Base-by-base conservation (phyloP, 2,888 invertebrate species). In the Leptarthrus brevirostris region DNA sequence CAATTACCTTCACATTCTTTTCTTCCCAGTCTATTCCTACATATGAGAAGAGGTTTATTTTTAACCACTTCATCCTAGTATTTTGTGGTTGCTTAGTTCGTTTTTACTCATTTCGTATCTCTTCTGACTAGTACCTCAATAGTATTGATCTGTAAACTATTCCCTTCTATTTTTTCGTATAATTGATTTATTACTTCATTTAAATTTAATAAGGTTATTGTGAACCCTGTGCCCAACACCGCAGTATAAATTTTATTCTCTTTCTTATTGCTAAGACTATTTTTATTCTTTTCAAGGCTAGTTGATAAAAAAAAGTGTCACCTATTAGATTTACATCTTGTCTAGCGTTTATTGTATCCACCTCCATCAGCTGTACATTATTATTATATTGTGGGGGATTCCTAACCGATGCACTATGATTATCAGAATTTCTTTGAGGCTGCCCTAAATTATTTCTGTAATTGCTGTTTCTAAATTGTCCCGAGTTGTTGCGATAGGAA, bases 21-120 rank as follows among this genome's bases (percentile, higher is more conserved):
- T 12, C 30, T 34, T 73, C 66, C 72, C 73, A 75, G 56, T 75
- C 75, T 74, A 76, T 76, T 24, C 75, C 76, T n/a, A n/a, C n/a
- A n/a, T 2, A 76, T 61, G 36, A 74, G 26, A 34, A 76, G 64
- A 76, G 40, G 34, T 22, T 61, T 18, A 76, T 56, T 30, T 66
- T 74, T 8, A 72, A 61, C 76, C 76, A 74, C 20, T 72, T 76
- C 10, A 77, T 75, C 72, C 73, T 76, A 18, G 75, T 74, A 26
- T 77, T 77, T 10, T n/a, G 14, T 16, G 75, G 73, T 53, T 70
- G 72, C 22, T 54, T 2, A 74, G 12, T 56, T 40, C 1, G 73
- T 76, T 30, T 52, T 71, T 47, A 74, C n/a, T 73, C 14, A 26
- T 54, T 66, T 30, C 1, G 47, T 73, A 20, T 20, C 12, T 18